phyloP scores from a whole-genome alignment of 2,797 vertebrate genomes.

The Lithobates pipiens region DNA sequence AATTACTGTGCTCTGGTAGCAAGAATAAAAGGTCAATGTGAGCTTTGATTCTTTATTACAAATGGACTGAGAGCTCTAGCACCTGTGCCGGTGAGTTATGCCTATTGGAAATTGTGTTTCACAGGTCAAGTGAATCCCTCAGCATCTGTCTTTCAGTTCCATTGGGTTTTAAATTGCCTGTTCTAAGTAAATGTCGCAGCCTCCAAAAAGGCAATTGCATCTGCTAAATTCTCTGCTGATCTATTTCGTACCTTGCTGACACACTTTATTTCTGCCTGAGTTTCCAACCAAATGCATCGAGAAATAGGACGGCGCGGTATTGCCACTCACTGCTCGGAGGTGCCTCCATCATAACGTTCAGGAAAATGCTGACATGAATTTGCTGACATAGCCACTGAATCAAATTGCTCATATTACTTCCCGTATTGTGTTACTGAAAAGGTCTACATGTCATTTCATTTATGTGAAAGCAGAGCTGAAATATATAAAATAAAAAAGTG shows the following conservation, averaged over 20 bases:
- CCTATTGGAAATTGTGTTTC: slow-evolving; percentile 58
- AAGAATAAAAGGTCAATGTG: slow-evolving; percentile 21
- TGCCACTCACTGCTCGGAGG: slow-evolving; percentile 45
- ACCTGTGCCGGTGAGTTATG: slow-evolving; percentile 35
- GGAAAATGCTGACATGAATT: slow-evolving; percentile 56
- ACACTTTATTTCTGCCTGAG: slow-evolving; percentile 59
- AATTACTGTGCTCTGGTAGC: neutral
- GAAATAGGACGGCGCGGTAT: slow-evolving; percentile 49
- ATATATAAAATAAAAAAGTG: slow-evolving; percentile 37
- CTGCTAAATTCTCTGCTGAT: slow-evolving; percentile 61
- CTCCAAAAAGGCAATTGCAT: slow-evolving; percentile 62
- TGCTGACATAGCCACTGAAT: slow-evolving; percentile 58
- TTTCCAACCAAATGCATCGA: slow-evolving; percentile 51
- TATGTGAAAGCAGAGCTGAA: slow-evolving; percentile 32
- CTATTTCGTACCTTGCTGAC: slow-evolving; percentile 60
- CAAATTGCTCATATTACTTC: slow-evolving; percentile 56
- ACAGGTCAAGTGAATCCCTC: slow-evolving; percentile 62
- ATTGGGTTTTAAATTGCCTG: slow-evolving; percentile 62
- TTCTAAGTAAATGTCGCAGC: slow-evolving; percentile 60
- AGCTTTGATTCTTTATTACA: slow-evolving; percentile 24
- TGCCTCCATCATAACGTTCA: slow-evolving; percentile 53
- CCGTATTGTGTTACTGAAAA: slow-evolving; percentile 49
- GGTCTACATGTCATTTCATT: slow-evolving; percentile 53
- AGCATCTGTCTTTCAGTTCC: slow-evolving; percentile 57
- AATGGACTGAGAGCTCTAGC: slow-evolving; percentile 13